Conservation (phyloP, 2,888 invertebrate species). For the Xestoiulus laeticollis region DNA sequence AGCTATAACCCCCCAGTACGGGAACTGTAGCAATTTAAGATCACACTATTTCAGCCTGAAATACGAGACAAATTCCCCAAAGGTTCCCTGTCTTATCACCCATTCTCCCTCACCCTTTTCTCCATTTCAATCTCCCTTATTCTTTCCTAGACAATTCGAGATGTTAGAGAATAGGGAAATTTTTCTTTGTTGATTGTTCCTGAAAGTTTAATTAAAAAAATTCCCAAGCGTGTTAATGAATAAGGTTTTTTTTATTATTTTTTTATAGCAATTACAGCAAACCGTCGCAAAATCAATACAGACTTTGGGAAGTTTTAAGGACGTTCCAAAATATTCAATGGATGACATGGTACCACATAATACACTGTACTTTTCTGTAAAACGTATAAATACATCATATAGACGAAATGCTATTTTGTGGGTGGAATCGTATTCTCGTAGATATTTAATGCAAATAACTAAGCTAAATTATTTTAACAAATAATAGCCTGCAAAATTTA, state of each 20-base stretch:
- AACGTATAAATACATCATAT: no score
- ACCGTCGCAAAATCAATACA: background rate
- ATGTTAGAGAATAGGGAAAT: no score
- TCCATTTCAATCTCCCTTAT: background rate
- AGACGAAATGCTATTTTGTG: no score
- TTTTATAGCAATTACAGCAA: background rate
- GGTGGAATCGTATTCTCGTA: no score
- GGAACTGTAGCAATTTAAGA: constrained; percentile 8
- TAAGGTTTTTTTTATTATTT: background rate
- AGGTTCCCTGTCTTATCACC: background rate
- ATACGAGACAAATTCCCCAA: constrained; percentile 20
- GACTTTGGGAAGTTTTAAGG: background rate
- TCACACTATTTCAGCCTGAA: constrained; percentile 20
- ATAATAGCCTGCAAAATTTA: no score
- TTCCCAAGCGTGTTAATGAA: background rate
- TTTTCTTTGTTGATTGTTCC: background rate
- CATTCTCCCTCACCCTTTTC: background rate
- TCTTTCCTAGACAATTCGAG: background rate
- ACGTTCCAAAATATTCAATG: background rate
- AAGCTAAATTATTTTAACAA: no score
- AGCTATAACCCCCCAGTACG: background rate
- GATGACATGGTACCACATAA: no score
- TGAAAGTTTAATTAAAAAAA: constrained; percentile 3
- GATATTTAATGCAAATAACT: no score
- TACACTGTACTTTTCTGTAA: no score